phyloP scores from a whole-genome alignment of 2,888 invertebrate species.

The Osmoderma eremita region DNA sequence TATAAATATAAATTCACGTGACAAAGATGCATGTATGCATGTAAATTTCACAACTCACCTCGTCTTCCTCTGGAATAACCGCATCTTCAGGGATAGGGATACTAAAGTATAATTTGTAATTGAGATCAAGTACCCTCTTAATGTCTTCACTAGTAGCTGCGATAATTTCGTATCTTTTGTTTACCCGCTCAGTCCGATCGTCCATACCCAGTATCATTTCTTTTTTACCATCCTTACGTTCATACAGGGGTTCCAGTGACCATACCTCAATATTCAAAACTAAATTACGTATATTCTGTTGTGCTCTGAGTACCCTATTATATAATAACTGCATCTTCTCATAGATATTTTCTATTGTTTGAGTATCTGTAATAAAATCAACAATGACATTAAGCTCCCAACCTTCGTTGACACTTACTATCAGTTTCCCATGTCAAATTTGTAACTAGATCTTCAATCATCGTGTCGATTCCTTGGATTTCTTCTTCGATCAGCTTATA shows the following conservation, averaged over 20 bases:
- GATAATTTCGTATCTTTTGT: slow-evolving; percentile 66
- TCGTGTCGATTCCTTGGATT: slow-evolving; percentile 76
- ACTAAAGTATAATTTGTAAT: slow-evolving; percentile 77
- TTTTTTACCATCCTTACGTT: slow-evolving; percentile 75
- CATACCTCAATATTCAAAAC: slow-evolving; percentile 72
- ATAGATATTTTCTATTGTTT: slow-evolving; percentile 76
- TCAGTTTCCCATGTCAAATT: slow-evolving; percentile 83
- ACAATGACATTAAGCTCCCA: slow-evolving; percentile 53
- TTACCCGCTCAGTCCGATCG: slow-evolving; percentile 68
- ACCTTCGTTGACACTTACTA: slow-evolving; percentile 67
- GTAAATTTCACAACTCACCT: slow-evolving; percentile 35
- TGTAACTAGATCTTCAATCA: slow-evolving; percentile 75
- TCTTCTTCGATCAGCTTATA: slow-evolving; percentile 80
- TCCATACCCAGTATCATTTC: slow-evolving; percentile 67
- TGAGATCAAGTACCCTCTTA: slow-evolving; percentile 69
- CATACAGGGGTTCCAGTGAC: slow-evolving; percentile 79
- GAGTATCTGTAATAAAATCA: slow-evolving; percentile 66
- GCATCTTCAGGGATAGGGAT: slow-evolving; percentile 59
- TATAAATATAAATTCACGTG: slow-evolving; percentile 15
- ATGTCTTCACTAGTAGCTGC: slow-evolving; percentile 68
- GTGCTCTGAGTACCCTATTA: slow-evolving; percentile 73
- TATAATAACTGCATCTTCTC: slow-evolving; percentile 77
- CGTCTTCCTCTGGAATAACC: slow-evolving; percentile 42
- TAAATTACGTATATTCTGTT: slow-evolving; percentile 72
- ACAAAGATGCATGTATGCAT: neutral